phyloP scores from a whole-genome alignment of 2,888 invertebrate genomes.

The Aphidoletes aphidimyza region DNA sequence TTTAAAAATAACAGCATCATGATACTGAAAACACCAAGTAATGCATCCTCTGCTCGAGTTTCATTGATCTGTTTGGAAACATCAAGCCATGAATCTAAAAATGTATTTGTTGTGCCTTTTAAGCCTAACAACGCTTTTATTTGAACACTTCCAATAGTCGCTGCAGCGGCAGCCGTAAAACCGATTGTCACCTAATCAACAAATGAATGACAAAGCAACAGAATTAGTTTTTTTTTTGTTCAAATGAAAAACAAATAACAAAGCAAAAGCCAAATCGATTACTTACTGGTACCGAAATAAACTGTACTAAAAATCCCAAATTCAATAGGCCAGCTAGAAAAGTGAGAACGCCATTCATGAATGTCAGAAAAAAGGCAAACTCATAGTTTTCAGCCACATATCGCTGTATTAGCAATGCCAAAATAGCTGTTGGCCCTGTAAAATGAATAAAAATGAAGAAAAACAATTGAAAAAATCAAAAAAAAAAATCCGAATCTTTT shows the following conservation, averaged over 20 bases:
- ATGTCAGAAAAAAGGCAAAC: too few relatives aligned
- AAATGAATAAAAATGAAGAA: too few relatives aligned
- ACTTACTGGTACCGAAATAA: conserved; percentile 34
- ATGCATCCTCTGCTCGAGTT: conserved; percentile 73
- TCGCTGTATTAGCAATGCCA: too few relatives aligned
- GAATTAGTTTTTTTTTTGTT: too few relatives aligned
- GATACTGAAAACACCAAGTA: conserved; percentile 75
- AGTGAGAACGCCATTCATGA: too few relatives aligned
- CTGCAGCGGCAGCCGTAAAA: conserved; percentile 86
- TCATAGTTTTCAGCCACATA: too few relatives aligned
- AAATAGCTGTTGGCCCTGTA: too few relatives aligned
- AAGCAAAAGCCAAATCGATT: too few relatives aligned
- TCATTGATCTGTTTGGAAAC: conserved; percentile 74
- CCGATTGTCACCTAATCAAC: conserved; percentile 74
- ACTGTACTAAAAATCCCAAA: too few relatives aligned
- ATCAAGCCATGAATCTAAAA: conserved; percentile 72
- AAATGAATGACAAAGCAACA: not conserved
- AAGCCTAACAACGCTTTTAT: conserved; percentile 79
- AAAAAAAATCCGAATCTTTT: too few relatives aligned
- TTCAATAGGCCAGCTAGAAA: too few relatives aligned
- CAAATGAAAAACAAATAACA: too few relatives aligned
- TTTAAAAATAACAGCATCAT: conserved; percentile 72
- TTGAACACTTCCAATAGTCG: conserved; percentile 85
- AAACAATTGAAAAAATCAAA: not conserved
- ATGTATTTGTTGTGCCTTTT: conserved; percentile 72